Base-by-base conservation (phyloP, 2,888 invertebrate genomes). In the Andrena trimmerana region DNA sequence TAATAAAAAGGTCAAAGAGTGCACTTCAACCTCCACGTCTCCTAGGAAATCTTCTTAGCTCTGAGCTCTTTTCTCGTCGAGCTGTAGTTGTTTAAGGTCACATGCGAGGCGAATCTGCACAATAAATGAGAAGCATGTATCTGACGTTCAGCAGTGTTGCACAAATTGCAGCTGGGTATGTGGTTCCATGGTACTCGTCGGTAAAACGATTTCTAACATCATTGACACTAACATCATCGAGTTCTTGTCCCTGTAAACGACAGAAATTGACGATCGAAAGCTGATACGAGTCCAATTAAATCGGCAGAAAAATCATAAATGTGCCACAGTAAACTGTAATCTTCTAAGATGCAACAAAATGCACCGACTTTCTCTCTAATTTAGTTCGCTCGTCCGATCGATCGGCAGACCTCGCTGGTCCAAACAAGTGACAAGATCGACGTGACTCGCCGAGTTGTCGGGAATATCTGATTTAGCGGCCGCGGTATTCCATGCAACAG, bases 1-100 rank as follows among this genome's bases (percentile, higher is more conserved):
- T 57, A 71, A 66, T 48, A 73, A 74, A 81, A 81, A 81, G 81
- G 81, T 80, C 81, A 81, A 68, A 79, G 69, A 70, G 69, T 54
- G 63, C 7, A 50, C 42, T 65, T 31, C 57, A 57, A 68, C 50
- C 31, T 72, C 54, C 29, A 29, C 42, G 68, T 48, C 52, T 59
- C 59, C 71, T 65, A 60, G 71, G 27, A 78, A 78, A 69, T 59
- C 73, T 74, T 29, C 69, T 79, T 70, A 80, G 73, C 31, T 73
- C 50, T 42, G n/a, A 73, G 48, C 52, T 71, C 27, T 54, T 59
- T 31, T 52, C n/a, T 33, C 20, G 13, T 16, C 24, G 27, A 60
- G 24, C 42, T 62, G 54, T 42, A 13, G 42, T 79, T 73, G 31
- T 69, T 79, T 73, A 81, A 81, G 73, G 63, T 52, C 79, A 68